phyloP scores from a whole-genome alignment of 2,113 vertebrate genomes.

The Psilopogon haemacephalus region DNA sequence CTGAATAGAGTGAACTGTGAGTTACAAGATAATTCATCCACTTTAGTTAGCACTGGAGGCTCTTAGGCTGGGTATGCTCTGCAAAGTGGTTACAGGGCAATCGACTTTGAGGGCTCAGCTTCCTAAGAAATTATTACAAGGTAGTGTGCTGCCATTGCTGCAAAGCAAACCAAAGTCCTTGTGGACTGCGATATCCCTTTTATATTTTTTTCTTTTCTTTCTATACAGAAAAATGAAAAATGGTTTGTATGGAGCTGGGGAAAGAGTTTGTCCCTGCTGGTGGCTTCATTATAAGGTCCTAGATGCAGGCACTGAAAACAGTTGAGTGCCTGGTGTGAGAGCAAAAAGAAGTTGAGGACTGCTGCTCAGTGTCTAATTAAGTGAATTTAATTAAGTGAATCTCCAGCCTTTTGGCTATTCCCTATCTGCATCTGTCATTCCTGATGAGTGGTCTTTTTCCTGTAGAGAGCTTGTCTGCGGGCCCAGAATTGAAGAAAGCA shows the following conservation, averaged over 20 bases:
- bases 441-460: not conserved
- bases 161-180: not conserved
- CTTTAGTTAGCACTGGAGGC: not conserved
- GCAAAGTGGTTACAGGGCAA: not conserved
- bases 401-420: not conserved
- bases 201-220: not conserved
- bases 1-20: not conserved
- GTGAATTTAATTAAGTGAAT: not conserved
- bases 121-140: not conserved
- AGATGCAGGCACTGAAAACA: not conserved
- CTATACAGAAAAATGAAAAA: not conserved
- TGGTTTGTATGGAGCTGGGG: not conserved
- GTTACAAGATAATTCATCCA: not conserved
- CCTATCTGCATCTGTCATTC: not conserved
- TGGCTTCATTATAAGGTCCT: not conserved
- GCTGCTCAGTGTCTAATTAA: not conserved
- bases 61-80: not conserved
- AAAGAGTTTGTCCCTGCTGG: not conserved
- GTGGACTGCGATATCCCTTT: not conserved
- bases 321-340: not conserved
- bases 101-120: fast-evolving
- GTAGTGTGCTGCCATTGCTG: not conserved
- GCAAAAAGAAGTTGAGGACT: not conserved
- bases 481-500: not conserved
- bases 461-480: not conserved